Conservation (phyloP, 2,888 invertebrate genomes). For the Eilema griseolum region DNA sequence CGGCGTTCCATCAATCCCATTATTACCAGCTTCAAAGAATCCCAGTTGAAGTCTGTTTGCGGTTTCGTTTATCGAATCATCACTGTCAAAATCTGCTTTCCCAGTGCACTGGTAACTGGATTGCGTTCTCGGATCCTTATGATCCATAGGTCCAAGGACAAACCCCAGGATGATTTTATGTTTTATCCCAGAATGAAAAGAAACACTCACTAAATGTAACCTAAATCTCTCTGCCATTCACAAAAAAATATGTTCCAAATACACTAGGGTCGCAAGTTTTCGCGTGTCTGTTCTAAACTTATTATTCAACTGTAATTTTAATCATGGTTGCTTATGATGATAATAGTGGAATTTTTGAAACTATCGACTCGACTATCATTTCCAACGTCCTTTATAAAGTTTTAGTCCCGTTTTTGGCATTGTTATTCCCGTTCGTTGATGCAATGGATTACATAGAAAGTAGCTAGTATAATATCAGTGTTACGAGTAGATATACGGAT, state of each 20-base stretch:
- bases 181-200: background rate
- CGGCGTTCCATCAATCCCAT: background rate
- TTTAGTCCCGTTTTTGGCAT: slow-evolving; percentile 59
- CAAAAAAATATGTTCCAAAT: too few relatives aligned
- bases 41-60: background rate
- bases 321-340: background rate
- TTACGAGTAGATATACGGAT: slow-evolving; percentile 51
- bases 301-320: slow-evolving; percentile 10
- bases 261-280: background rate
- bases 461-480: slow-evolving; percentile 52
- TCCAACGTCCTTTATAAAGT: slow-evolving; percentile 39
- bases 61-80: too few relatives aligned
- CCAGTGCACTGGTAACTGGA: too few relatives aligned
- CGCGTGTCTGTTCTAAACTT: background rate
- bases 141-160: background rate
- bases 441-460: slow-evolving; percentile 48
- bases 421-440: slow-evolving; percentile 57
- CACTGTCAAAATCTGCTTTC: too few relatives aligned
- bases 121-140: too few relatives aligned
- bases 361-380: background rate
- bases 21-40: background rate
- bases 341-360: slow-evolving; percentile 5
- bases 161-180: background rate
- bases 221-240: background rate
- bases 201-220: background rate